Evolutionary conservation across 2,113 vertebrate species (phyloP), one percentile per base, ranked within the genome.

Genomic region (Tyrannus savana): DNA sequence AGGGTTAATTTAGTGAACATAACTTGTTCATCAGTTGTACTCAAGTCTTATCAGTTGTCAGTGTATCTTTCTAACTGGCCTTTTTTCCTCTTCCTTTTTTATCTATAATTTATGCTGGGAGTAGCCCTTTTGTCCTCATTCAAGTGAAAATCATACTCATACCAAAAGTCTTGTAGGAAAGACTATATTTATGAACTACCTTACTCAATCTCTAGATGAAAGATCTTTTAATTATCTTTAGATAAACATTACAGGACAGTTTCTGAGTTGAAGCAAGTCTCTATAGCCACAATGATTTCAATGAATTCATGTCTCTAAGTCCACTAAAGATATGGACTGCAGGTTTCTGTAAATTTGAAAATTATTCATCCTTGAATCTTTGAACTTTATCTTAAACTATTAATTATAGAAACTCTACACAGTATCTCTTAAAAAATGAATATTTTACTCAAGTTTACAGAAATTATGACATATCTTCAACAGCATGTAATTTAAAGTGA

Each of bases 371-470:
- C n/a, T 50, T 14, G 9, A 44, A 52, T 33, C 73, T 84, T 92
- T 95, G 68, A 93, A 90, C 44, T 89, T 90, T 89, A 84, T 94
- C 68, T 95, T 66, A 67, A 50, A 28, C 37, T 67, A 66, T n/a
- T 82, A 85, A 66, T 46, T 90, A 25, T 49, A 84, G 50, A 59
- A 93, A 66, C 35, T 42, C 14, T n/a, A 56, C 9, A 52, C 21
- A 64, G 11, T 19, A 74, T 63, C 14, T 83, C 27, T 63, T 68
- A 13, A 14, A 85, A 53, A 22, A 10, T 1, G 1, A 79, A 21
- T 46, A 52, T 73, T 74, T 95, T 74, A 86, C 42, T 55, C 35
- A 60, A 19, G 27, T 69, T 88, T 93, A 53, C 18, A 55, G 18
- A 84, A 90, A 74, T 44, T 0, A 66, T 69, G 63, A 80, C 4